Evolutionary conservation across 2,888 invertebrate species (phyloP).

Genomic region (Orgyia antiqua): DNA sequence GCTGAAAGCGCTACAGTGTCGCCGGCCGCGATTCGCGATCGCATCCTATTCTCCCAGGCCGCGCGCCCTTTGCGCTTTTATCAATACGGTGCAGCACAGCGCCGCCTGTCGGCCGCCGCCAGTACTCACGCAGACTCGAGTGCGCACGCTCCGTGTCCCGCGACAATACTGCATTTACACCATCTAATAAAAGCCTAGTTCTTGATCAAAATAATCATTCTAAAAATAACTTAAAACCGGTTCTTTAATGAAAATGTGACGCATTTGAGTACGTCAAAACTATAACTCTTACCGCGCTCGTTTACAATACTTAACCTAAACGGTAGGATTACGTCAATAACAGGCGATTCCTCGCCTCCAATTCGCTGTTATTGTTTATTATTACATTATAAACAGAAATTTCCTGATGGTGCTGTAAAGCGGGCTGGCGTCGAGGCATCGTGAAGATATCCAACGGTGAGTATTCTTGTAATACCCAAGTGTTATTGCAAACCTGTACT

Average conservation of each 20-base stretch:
- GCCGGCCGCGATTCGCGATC: conserved; percentile 19
- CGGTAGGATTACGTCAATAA: conserved; percentile 47
- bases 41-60: conserved; percentile 33
- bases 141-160: conserved; percentile 68
- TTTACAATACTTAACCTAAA: conserved; percentile 34
- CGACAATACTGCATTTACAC: conserved; percentile 57
- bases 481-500: conserved; percentile 30
- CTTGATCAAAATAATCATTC: conserved; percentile 53
- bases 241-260: conserved; percentile 28
- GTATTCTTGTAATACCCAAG: conserved; percentile 31
- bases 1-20: conserved; percentile 41
- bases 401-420: conserved; percentile 39
- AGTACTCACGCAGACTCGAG: conserved; percentile 50
- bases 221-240: conserved; percentile 36
- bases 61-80: conserved; percentile 66
- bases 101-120: conserved; percentile 58
- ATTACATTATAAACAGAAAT: conserved; percentile 34
- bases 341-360: conserved; percentile 27
- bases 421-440: conserved; percentile 29
- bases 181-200: conserved; percentile 33
- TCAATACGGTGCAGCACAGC: conserved; percentile 57
- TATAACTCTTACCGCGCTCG: conserved; percentile 26
- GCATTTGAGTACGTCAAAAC: conserved; percentile 17
- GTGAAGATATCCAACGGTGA: conserved; percentile 42
- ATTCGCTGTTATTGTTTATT: conserved; percentile 51